These are phyloP conservation scores for Peromyscus aztecus DNA, from an alignment of 2,797 vertebrate species.

Conservation along the genomic window DNA sequence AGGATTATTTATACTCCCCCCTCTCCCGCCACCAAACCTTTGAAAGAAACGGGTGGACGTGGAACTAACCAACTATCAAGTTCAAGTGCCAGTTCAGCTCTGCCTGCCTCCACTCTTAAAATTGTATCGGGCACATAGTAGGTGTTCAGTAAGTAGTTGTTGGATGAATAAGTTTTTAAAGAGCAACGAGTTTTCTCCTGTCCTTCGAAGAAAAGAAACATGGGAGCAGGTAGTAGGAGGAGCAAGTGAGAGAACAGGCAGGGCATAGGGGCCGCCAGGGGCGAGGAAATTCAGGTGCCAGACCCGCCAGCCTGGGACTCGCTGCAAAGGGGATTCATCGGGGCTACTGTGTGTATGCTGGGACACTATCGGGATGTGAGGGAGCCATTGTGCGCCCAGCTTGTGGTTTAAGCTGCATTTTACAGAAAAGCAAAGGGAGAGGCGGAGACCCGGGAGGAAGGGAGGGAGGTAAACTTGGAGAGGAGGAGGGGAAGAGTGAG, in stretches of 20 bases:
- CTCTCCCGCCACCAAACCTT: neutral
- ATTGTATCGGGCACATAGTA: constrained; percentile 10
- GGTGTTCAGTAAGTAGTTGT: neutral
- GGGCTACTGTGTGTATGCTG: neutral
- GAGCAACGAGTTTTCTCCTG: constrained; percentile 13
- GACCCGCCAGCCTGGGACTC: neutral
- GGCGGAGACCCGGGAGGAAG: neutral
- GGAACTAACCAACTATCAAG: neutral
- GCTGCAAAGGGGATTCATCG: neutral
- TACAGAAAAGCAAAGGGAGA: neutral
- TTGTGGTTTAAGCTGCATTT: neutral
- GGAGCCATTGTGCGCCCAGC: neutral
- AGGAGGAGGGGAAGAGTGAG: neutral
- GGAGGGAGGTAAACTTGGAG: neutral
- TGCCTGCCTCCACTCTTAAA: neutral
- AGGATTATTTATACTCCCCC: neutral
- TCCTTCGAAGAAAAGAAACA: constrained; percentile 52
- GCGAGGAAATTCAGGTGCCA: constrained; percentile 16
- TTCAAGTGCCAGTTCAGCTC: neutral
- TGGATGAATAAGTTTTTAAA: neutral
- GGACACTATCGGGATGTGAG: neutral
- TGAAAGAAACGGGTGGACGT: neutral
- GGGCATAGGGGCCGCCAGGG: neutral
- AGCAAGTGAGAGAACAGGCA: neutral
- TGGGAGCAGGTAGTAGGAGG: neutral